Evolutionary conservation across 2,888 invertebrate genomes (phyloP).

Genomic region (Oeneis ivallda): DNA sequence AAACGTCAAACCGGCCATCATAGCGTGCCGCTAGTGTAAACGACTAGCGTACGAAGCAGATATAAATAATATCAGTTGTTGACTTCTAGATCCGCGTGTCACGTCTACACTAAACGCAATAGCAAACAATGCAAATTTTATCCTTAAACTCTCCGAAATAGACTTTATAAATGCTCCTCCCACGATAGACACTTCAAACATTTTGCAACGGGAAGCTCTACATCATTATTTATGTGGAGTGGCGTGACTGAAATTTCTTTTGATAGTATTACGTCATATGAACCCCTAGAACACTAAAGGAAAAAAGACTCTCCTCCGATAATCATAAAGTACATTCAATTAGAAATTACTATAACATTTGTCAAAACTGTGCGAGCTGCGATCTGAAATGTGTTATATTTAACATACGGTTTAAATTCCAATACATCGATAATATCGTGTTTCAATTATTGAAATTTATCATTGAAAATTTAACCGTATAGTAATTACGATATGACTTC

Average conservation of each 20-base stretch:
- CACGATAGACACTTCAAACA: constrained; percentile 23
- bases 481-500: constrained; percentile 53
- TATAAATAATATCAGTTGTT: constrained; percentile 69
- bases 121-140: constrained; percentile 44
- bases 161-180: constrained; percentile 13
- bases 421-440: constrained; percentile 56
- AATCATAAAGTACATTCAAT: constrained; percentile 61
- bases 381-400: constrained; percentile 58
- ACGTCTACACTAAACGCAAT: constrained; percentile 37
- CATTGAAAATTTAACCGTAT: constrained; percentile 61
- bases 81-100: constrained; percentile 53
- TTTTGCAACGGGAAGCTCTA: constrained; percentile 32
- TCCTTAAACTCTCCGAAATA: constrained; percentile 35
- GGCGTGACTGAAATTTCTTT: constrained; percentile 71
- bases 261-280: constrained; percentile 57
- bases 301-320: constrained; percentile 57
- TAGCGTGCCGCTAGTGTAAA: too few species aligned
- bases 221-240: constrained; percentile 65
- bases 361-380: constrained; percentile 48
- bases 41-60: constrained; percentile 62
- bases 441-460: constrained; percentile 64
- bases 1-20: too few species aligned
- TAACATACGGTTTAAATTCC: constrained; percentile 55
- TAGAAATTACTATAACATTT: constrained; percentile 61
- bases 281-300: constrained; percentile 43